Conservation (phyloP, 2,888 invertebrate genomes). For the Zaprionus obscuricornis region DNA sequence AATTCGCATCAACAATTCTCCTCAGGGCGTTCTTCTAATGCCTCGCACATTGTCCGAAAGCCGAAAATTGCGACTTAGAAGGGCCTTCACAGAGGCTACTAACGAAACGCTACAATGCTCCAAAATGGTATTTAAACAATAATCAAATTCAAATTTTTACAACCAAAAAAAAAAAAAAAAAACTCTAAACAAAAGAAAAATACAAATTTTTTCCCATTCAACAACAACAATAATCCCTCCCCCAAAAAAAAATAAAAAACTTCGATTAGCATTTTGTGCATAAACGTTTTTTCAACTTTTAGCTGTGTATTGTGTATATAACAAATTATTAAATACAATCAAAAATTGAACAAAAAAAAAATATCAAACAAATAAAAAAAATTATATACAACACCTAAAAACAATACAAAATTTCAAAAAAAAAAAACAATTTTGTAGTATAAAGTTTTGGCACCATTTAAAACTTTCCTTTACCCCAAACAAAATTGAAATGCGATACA, state of each 20-base stretch:
- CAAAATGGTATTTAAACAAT: slow-evolving; percentile 91
- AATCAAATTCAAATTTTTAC: slow-evolving; percentile 41
- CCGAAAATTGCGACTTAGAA: slow-evolving; percentile 92
- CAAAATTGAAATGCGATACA: slow-evolving; percentile 21
- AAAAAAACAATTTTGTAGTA: slow-evolving; percentile 26
- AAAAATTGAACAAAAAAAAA: not conserved
- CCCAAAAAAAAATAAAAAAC: not conserved
- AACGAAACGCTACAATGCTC: slow-evolving; percentile 94
- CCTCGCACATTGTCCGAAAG: slow-evolving; percentile 95
- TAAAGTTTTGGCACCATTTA: slow-evolving; percentile 32
- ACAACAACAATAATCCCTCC: slow-evolving; percentile 6
- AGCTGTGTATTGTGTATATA: slow-evolving; percentile 45
- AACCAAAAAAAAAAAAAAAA: slow-evolving; percentile 14
- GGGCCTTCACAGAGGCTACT: slow-evolving; percentile 95
- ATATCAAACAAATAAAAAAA: not conserved
- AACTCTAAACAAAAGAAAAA: no score
- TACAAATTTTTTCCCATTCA: no score
- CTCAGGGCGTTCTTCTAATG: slow-evolving; percentile 93
- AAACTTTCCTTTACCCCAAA: no score
- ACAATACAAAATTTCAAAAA: slow-evolving; percentile 12
- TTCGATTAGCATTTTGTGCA: slow-evolving; percentile 50
- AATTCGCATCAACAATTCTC: slow-evolving; percentile 66
- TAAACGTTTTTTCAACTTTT: slow-evolving; percentile 16
- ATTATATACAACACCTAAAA: slow-evolving; percentile 3
- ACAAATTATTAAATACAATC: not conserved